phyloP scores from a whole-genome alignment of 2,797 vertebrate species.

The Gobio occitaniae region DNA sequence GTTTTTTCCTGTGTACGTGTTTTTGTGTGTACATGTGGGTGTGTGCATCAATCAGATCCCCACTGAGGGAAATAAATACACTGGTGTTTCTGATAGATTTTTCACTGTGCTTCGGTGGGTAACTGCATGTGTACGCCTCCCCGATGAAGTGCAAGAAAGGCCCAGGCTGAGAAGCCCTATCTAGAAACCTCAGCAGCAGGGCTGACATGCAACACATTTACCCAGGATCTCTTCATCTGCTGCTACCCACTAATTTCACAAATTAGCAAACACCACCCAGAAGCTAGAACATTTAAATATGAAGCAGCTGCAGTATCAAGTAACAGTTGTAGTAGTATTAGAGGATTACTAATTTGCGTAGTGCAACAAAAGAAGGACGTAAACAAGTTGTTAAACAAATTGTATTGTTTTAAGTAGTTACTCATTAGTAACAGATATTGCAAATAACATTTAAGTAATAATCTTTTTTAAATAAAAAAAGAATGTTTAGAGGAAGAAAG shows the following conservation, averaged over 20 bases:
- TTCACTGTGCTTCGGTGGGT: conserved; percentile 1
- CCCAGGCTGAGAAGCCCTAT: conserved; percentile 40
- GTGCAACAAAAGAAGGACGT: not conserved
- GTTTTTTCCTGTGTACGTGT: conserved; percentile 11
- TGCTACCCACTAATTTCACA: conserved; percentile 42
- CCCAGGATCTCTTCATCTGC: conserved; percentile 50
- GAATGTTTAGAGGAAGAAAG: not conserved
- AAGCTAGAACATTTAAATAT: conserved; percentile 51
- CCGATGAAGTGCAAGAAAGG: conserved; percentile 45
- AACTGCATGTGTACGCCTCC: conserved; percentile 30
- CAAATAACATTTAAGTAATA: not conserved
- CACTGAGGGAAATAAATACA: conserved; percentile 37
- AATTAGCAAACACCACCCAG: conserved; percentile 39
- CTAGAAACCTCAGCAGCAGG: conserved; percentile 47
- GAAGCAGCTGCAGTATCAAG: conserved; percentile 46
- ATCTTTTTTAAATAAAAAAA: not conserved
- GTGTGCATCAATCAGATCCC: conserved; percentile 46
- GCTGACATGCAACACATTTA: conserved; percentile 48
- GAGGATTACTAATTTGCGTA: conserved; percentile 21
- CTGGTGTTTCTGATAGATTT: conserved; percentile 45
- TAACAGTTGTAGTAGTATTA: conserved; percentile 41
- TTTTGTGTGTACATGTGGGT: conserved; percentile 29
- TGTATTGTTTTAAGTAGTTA: not conserved
- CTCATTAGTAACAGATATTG: not conserved
- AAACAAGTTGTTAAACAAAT: conserved; percentile 4